Evolutionary conservation across 2,888 invertebrate genomes (phyloP).

Genomic region (Sphaerophoria taeniata): DNA sequence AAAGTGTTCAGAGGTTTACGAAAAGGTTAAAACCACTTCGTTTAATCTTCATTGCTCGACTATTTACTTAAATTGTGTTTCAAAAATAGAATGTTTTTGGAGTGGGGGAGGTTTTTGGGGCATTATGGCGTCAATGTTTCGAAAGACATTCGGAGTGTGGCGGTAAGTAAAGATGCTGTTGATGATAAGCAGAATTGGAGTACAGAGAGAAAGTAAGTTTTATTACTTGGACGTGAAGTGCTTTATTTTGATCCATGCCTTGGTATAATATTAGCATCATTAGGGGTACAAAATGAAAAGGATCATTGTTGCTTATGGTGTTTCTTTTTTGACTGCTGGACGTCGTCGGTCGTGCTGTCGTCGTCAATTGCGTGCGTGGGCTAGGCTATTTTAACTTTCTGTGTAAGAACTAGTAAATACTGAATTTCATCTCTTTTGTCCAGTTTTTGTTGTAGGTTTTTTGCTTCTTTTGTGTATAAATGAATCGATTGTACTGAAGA

Average conservation of each 20-base stretch:
- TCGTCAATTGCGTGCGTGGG: no score
- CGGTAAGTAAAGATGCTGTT: conserved; percentile 38
- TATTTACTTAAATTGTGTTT: conserved; percentile 60
- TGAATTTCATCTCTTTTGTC: conserved; percentile 25
- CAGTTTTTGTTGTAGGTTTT: neutral
- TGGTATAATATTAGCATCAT: conserved; percentile 51
- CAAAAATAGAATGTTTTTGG: conserved; percentile 4
- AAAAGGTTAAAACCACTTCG: conserved; percentile 64
- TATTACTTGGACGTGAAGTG: conserved; percentile 61
- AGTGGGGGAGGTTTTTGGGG: neutral
- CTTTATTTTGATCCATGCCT: conserved; percentile 67
- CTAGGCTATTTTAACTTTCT: neutral
- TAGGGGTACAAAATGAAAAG: conserved; percentile 40
- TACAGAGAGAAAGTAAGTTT: conserved; percentile 48
- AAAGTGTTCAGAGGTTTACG: conserved; percentile 5
- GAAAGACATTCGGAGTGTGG: neutral
- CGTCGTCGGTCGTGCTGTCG: no score
- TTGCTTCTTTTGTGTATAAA: conserved; percentile 20
- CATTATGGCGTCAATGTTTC: no score
- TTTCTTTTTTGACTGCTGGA: neutral
- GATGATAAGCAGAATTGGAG: conserved; percentile 60
- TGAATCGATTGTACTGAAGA: neutral
- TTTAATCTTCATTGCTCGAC: conserved; percentile 64
- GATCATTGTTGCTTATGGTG: conserved; percentile 39
- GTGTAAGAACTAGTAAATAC: neutral